Evolutionary conservation across 2,888 invertebrate genomes (phyloP).

Genomic region (Glaucopsyche alexis): DNA sequence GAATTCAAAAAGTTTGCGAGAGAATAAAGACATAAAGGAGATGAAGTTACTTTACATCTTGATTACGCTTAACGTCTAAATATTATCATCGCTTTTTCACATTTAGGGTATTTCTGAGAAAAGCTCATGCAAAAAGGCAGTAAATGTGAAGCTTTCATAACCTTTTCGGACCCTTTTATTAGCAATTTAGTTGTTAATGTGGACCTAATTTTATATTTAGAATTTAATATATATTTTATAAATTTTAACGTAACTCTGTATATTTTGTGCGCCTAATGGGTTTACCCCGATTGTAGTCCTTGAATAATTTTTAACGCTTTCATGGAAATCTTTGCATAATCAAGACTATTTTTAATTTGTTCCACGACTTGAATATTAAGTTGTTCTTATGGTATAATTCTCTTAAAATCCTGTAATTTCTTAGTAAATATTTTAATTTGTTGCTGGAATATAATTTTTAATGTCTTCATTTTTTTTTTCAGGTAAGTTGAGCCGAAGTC

Average conservation of each 20-base stretch:
- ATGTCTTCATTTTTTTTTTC: constrained; percentile 40
- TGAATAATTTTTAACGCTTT: background rate
- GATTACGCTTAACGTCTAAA: constrained; percentile 13
- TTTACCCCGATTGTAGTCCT: background rate
- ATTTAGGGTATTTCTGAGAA: constrained; percentile 26
- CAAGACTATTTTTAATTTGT: background rate
- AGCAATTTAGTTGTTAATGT: constrained; percentile 27
- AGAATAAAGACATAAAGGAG: constrained; percentile 12
- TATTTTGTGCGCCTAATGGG: constrained; percentile 36
- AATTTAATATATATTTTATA: constrained; percentile 21
- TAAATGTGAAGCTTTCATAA: constrained; percentile 43
- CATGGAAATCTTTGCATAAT: background rate
- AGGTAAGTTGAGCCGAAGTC: constrained; percentile 41
- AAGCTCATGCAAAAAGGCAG: constrained; percentile 42
- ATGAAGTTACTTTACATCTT: constrained; percentile 17
- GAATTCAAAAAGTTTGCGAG: background rate
- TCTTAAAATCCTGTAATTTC: background rate
- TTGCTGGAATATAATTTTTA: constrained; percentile 31
- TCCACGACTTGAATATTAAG: constrained; percentile 1
- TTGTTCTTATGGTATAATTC: background rate
- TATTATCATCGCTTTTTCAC: constrained; percentile 22
- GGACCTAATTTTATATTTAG: constrained; percentile 19
- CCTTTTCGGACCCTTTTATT: constrained; percentile 37
- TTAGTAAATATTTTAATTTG: background rate
- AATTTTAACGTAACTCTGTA: constrained; percentile 32